Base-by-base conservation (phyloP, 2,113 vertebrate genomes). In the Electrona antarctica region DNA sequence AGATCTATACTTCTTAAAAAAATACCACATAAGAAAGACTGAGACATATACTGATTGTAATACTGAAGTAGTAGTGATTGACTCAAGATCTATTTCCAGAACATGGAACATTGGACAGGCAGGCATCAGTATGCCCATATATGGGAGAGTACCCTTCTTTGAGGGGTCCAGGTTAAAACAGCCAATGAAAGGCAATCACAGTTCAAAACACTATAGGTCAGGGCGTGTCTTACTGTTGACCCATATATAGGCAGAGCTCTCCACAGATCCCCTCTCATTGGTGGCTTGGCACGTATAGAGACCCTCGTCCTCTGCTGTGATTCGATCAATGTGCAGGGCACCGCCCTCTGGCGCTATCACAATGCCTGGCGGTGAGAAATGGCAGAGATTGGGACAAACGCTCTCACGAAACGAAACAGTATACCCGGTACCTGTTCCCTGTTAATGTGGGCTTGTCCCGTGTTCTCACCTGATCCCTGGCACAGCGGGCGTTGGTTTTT, bases 261-360 rank as follows among this genome's bases (percentile, higher is more conserved):
- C 93, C 58, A 88, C 95, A 0, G 93, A 94, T 1, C 97, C 97
- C 85, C 93, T 96, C 71, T 93, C 83, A 88, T 98, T 98, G 88
- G 92, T 93, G 63, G 95, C 97, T 86, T 88, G 90, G 76, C 97
- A 98, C 6, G 87, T 95, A 73, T 98, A 98, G 71, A 95, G 84
- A 41, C 97, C 97, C 89, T 96, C 94, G 64, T 98, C 97, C 73
- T 97, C 95, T 67, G 89, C 91, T 69, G 94, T 95, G 68, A 97
- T 93, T 81, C 97, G 95, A 84, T 97, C 95, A 78, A 98, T 97
- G 87, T 97, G 92, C 79, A 98, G 92, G 2, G 89, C 94, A 71
- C 94, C 93, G 72, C 93, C 95, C 88, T 94, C 94, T 0, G 93
- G 88, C 52, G 93, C 94, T 79, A 98, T 90, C 81, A 95, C 93